These are phyloP conservation scores for Corvus hawaiiensis DNA, from an alignment of 2,113 vertebrate genomes.

Conservation along the genomic window DNA sequence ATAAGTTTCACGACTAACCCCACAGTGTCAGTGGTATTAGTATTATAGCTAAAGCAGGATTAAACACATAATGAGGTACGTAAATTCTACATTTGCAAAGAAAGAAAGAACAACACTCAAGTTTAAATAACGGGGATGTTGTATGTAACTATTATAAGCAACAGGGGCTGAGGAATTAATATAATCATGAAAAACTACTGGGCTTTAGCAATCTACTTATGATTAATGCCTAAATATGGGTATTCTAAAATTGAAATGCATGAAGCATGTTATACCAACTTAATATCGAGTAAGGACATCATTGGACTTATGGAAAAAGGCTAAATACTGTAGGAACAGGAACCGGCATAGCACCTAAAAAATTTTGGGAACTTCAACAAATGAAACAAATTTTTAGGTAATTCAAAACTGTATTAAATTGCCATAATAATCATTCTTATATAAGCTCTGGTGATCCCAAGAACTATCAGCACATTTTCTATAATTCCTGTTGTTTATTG, in stretches of 20 bases:
- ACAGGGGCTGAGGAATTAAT: background rate
- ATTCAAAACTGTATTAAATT: background rate
- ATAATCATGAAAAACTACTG: background rate
- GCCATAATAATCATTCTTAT: background rate
- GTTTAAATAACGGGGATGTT: background rate
- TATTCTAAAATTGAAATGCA: background rate
- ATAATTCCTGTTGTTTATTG: background rate
- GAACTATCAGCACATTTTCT: background rate
- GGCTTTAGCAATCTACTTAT: background rate
- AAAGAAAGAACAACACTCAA: background rate
- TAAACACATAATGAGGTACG: background rate
- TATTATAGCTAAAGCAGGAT: background rate
- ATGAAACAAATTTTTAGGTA: background rate
- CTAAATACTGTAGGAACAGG: background rate
- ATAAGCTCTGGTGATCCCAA: background rate
- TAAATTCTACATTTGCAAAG: background rate
- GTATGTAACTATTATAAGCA: background rate
- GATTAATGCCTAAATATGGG: background rate
- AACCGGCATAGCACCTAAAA: background rate
- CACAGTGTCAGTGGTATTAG: background rate
- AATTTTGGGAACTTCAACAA: background rate
- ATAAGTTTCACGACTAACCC: background rate
- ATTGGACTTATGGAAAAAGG: rapidly evolving
- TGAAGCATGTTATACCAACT: background rate
- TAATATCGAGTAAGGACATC: background rate